phyloP scores from a whole-genome alignment of 2,797 vertebrate genomes.

The Eospalax fontanierii region DNA sequence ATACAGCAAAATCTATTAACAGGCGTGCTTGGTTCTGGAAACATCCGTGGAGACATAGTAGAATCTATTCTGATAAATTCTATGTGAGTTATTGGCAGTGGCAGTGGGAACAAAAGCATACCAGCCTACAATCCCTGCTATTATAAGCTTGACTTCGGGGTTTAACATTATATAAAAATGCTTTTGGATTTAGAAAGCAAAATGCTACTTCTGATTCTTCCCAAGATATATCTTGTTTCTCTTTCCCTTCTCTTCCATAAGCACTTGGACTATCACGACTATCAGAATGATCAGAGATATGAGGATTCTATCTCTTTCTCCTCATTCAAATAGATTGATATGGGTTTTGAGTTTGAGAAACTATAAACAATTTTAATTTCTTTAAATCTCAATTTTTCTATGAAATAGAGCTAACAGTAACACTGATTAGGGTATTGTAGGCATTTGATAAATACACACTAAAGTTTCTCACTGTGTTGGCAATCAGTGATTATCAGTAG shows the following conservation, averaged over 20 bases:
- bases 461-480: neutral
- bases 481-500: neutral
- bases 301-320: neutral
- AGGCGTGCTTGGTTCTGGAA: neutral
- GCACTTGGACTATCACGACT: neutral
- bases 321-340: neutral
- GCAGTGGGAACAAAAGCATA: neutral
- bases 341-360: neutral
- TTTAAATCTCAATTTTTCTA: slow-evolving; percentile 1
- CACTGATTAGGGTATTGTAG: neutral
- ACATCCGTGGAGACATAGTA: neutral
- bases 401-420: neutral
- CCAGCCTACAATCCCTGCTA: neutral
- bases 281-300: neutral
- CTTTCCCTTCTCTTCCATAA: neutral
- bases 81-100: neutral
- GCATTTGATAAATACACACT: neutral
- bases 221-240: neutral
- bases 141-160: neutral
- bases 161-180: neutral
- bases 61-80: neutral
- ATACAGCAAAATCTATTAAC: slow-evolving; percentile 5
- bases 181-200: neutral
- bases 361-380: neutral
- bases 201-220: neutral